Evolutionary conservation across 2,113 vertebrate genomes (phyloP), one percentile per base, ranked within the genome.

Genomic region (Rhinolophus ferrumequinum): DNA sequence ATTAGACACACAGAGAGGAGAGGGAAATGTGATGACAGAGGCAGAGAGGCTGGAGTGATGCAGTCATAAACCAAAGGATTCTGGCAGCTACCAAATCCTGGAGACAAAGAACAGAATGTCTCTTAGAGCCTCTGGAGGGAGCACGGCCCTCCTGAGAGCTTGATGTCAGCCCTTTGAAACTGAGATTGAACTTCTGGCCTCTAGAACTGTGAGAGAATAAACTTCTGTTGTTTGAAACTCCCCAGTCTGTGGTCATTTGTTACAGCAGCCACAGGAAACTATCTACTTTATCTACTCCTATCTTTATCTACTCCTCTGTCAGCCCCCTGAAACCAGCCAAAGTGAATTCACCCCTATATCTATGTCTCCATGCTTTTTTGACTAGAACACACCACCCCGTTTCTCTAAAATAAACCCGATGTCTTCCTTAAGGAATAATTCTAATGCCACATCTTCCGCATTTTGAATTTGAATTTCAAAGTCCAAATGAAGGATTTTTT

Each of bases 71-170:
- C 44, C 15, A 41, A 62, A 24, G 41, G 47, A 33, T 33, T 33
- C 24, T 38, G 19, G 81, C 16, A 26, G 26, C 66, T 18, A 6
- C 80, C n/a, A 52, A 16, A 28, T 2, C 1, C 69, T 58, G 60
- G 4, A 75, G 38, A 21, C 38, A 18, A 33, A 19, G 30, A 76
- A 9, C 6, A 2, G 58, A 88, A 1, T 58, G 3, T 69, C 33
- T 70, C 18, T 54, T 50, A 58, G 13, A 13, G 5, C 30, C 14
- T 70, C 83, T 2, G 2, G 30, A 15, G 24, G 30, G 33, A 35
- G 1, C 22, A 8, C 1, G 14, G 15, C 28, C 35, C 33, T 41
- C 21, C 1, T 0, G 0, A 24, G 15, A 28, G 5, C 56, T 80
- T 28, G 24, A 80, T 58, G 62, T 41, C 66, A 75, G 19, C 28